Evolutionary conservation across 2,797 vertebrate species (phyloP), one percentile per base, ranked within the genome.

Genomic region (Melanotaenia boesemani): DNA sequence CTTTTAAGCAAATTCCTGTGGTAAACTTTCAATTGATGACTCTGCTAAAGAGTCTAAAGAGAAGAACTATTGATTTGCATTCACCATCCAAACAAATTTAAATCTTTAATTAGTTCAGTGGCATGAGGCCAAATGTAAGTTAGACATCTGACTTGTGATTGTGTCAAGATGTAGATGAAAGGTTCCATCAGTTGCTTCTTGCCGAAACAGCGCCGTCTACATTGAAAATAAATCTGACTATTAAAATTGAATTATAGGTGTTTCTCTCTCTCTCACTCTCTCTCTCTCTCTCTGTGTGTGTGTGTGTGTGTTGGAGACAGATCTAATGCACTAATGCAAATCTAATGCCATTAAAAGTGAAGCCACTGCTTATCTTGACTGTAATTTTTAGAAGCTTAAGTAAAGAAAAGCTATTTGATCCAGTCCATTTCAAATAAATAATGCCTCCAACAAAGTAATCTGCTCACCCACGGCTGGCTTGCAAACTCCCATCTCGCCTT

Each of bases 101-200:
- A 93, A 92, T 92, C 81, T 90, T 90, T 92, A 91, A 93, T 94
- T 92, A 90, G 85, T 86, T 79, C 7, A 0, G 50, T 84, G 88
- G 91, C 86, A 76, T 59, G 39, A 48, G 48, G 84, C 84, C 91
- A 92, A 80, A 89, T 89, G 84, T 86, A 90, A 93, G 92, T 91
- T 72, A 86, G 84, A 86, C 87, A 82, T 86, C 75, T 79, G 83
- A 89, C 74, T 76, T 81, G 84, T 74, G 78, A 91, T 75, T 79
- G 78, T 88, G 87, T 91, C 88, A 84, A 84, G 86, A 86, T 88
- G 82, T 80, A 88, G 87, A 90, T 80, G 77, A 90, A 84, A 90
- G 70, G 64, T 68, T 77, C 81, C 59, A 68, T 63, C 75, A 48
- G 52, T 64, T 78, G 81, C 82, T 87, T 70, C 72, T 56, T 82